Base-by-base conservation (phyloP, 2,888 invertebrate species). In the Phorcus lineatus region DNA sequence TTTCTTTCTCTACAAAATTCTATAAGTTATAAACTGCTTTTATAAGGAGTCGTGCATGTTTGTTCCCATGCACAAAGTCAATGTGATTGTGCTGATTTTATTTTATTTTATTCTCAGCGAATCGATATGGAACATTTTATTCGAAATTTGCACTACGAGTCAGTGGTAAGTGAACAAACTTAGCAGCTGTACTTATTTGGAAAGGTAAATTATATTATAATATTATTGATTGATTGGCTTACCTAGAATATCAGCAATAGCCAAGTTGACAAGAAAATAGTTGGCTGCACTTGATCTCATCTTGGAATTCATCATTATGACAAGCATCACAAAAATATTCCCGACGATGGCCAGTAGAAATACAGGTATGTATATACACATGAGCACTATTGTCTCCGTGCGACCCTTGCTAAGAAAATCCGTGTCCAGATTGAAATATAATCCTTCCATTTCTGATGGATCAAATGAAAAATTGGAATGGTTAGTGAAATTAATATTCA, bases 221-320 rank as follows among this genome's bases (percentile, higher is more conserved):
- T n/a, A n/a, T 7, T 36, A 7, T 36, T 4, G 7, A 7, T 36
- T 2, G 47, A 13, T 31, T 2, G 24, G 88, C 91, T 86, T 83
- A 91, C 91, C 90, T 19, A 91, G 80, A 0, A 91, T 78, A 78
- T 91, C 91, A 4, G 91, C 89, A 9, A 91, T 83, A 9, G 91
- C 90, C 66, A 91, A 82, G 78, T 91, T 91, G 74, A 91, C 88
- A 28, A 91, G 87, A 78, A 91, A 90, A 80, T 86, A 90, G 82
- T 90, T 91, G 19, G 90, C 89, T 11, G 89, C 86, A 55, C 85
- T 89, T 76, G 85, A 88, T 36, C 87, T 76, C 86, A 89, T 87
- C 24, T 86, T 81, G 52, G 83, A 83, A 82, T 89, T 88, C 40
- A 88, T 80, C 40, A 89, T 81, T 22, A 91, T 86, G 76, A 89